Base-by-base conservation (phyloP, 1,140 invertebrate species). In the Amphibalanus amphitrite region DNA sequence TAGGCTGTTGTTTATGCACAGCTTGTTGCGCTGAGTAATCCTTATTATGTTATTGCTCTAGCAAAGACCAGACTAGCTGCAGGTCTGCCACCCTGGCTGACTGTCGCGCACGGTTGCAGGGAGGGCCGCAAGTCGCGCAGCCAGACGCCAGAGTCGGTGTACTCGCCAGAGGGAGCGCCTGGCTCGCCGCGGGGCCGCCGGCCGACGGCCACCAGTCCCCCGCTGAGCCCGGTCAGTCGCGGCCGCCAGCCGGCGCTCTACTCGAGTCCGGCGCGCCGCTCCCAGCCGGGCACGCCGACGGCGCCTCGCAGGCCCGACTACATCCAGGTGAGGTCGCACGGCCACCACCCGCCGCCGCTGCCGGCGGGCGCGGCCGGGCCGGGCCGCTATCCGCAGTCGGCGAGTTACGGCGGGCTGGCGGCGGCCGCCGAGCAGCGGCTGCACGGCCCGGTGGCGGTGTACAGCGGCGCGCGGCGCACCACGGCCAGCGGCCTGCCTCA, bases 251-350 rank as follows among this genome's bases (percentile, higher is more conserved):
- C 47, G 47, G 47, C 47, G 47, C 47, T 59, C 13, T 59, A 59
- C 47, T 8, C 20, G 10, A 59, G 47, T 30, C 72, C 76, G 47
- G 72, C 73, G 79, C 81, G 78, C 84, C 92, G 90, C 85, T 92
- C 90, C 70, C 92, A 92, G 81, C 91, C 90, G 71, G 90, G 90
- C 77, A 92, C 90, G 74, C 91, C 91, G 74, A 93, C 90, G 74
- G 89, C 91, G 83, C 86, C 89, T 69, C 84, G 89, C 77, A 85
- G 90, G 72, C 90, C 90, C 15, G 90, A 92, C 79, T 92, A 92
- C 81, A 91, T 92, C 47, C 47, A 59, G 1, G 47, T 59, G 6
- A 3, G 47, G 10, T 59, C 47, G 17, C 47, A 59, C 47, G 47
- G 13, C 1, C 47, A 23, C 47, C 23, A 59, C 47, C 47, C 6